A percentile compares a stretch with the other conserved stretches of the same genome.
Evolutionary conservation across 2,113 vertebrate genomes (phyloP).

Genomic region (Podarcis raffonei): DNA sequence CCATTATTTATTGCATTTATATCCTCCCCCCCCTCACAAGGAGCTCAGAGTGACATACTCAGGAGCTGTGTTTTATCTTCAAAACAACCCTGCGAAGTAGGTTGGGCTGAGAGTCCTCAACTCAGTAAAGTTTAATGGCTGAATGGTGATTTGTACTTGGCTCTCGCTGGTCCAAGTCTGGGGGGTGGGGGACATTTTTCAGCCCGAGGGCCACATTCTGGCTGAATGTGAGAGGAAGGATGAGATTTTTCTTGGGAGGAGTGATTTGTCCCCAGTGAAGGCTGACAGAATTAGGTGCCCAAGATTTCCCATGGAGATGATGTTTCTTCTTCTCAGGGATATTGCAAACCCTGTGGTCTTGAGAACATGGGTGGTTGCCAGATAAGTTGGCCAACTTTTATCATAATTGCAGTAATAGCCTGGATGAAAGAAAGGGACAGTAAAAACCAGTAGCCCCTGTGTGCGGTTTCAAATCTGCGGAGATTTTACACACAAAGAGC

Average conservation of each 20-base stretch:
- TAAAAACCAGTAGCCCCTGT: background rate
- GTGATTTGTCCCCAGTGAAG: background rate
- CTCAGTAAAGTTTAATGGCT: background rate
- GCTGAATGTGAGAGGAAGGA: background rate
- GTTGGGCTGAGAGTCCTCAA: background rate
- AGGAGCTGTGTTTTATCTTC: background rate
- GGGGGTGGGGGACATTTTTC: no score
- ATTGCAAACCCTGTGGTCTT: background rate
- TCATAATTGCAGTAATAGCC: background rate
- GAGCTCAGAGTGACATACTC: background rate
- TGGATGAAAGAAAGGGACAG: background rate
- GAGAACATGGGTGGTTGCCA: background rate
- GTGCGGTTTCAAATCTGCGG: background rate
- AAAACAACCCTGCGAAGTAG: background rate
- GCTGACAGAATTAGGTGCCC: background rate
- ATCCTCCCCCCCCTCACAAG: background rate
- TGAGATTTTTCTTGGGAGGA: background rate
- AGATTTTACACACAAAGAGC: background rate
- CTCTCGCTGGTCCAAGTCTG: background rate
- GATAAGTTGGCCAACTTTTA: background rate
- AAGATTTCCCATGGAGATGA: background rate
- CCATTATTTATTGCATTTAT: background rate
- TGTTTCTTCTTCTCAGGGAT: background rate
- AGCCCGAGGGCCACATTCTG: no score
- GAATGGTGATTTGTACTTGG: background rate